Conservation (phyloP, 2,888 invertebrate species). For the Drosophila ustulata region DNA sequence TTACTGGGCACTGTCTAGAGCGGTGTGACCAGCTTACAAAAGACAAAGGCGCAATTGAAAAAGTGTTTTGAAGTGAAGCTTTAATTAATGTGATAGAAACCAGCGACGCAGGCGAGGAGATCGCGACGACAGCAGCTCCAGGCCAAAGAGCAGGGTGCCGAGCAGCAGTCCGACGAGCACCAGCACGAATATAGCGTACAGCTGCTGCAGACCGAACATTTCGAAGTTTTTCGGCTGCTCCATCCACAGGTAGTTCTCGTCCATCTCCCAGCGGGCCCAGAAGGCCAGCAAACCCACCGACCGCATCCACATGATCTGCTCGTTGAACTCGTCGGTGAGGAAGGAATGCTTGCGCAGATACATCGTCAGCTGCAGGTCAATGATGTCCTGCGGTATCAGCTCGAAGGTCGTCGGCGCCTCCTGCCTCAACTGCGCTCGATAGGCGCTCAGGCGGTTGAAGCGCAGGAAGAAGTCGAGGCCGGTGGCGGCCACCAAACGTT, state of each 20-base stretch:
- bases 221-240: conserved; percentile 17
- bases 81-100: conserved; percentile 16
- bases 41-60: not conserved
- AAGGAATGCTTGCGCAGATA: conserved; percentile 74
- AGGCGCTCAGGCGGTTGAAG: conserved; percentile 45
- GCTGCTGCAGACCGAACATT: conserved; percentile 44
- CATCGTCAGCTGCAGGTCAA: conserved; percentile 61
- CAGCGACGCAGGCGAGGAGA: conserved; percentile 21
- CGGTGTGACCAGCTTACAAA: not conserved
- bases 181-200: conserved; percentile 51
- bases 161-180: conserved; percentile 25
- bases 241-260: conserved; percentile 17
- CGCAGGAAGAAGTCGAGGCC: conserved; percentile 45
- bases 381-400: conserved; percentile 51
- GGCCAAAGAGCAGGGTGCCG: conserved; percentile 32
- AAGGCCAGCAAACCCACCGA: conserved; percentile 63
- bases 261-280: conserved; percentile 60
- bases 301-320: conserved; percentile 59
- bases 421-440: not conserved
- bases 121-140: conserved; percentile 49
- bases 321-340: conserved; percentile 66
- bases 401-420: conserved; percentile 32
- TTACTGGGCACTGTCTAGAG: not conserved
- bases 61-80: not conserved
- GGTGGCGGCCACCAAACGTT: conserved; percentile 36